Conservation (phyloP, 2,797 vertebrate genomes). For the Smutsia temminckii region DNA sequence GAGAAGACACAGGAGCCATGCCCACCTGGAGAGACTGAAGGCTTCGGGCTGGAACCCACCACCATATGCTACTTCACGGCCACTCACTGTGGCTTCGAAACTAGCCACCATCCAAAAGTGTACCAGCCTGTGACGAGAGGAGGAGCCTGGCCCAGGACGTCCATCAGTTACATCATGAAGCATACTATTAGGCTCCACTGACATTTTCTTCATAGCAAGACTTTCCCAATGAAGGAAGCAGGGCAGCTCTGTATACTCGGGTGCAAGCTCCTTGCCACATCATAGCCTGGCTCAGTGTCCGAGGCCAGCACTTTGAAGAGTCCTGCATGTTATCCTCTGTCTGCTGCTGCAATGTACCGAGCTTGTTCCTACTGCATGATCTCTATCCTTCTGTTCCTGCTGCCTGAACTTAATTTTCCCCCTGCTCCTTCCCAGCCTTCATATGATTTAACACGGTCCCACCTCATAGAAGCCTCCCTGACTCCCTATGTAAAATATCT, state of each 20-base stretch:
- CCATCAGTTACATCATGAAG: background rate
- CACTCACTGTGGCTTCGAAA: background rate
- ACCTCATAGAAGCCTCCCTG: background rate
- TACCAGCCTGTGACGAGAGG: background rate
- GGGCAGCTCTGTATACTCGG: fast-evolving
- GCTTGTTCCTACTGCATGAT: background rate
- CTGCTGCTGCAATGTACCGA: background rate
- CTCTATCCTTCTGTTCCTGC: background rate
- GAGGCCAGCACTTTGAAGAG: fast-evolving
- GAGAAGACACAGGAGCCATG: background rate
- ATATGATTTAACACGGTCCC: background rate
- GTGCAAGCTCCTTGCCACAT: fast-evolving
- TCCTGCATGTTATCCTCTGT: background rate
- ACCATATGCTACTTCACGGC: background rate
- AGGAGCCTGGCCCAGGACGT: background rate
- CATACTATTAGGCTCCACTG: background rate
- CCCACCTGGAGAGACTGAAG: fast-evolving
- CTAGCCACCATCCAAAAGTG: background rate
- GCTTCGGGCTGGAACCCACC: fast-evolving
- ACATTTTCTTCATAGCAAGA: background rate
- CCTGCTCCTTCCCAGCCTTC: background rate
- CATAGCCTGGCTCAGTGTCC: background rate
- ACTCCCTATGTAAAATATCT: background rate
- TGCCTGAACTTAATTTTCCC: background rate
- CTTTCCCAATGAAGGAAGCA: background rate